A percentile compares a stretch with the other conserved stretches of the same genome.
These are phyloP conservation scores for Grallaria varia DNA, from an alignment of 2,113 vertebrate genomes.

Conservation along the genomic window DNA sequence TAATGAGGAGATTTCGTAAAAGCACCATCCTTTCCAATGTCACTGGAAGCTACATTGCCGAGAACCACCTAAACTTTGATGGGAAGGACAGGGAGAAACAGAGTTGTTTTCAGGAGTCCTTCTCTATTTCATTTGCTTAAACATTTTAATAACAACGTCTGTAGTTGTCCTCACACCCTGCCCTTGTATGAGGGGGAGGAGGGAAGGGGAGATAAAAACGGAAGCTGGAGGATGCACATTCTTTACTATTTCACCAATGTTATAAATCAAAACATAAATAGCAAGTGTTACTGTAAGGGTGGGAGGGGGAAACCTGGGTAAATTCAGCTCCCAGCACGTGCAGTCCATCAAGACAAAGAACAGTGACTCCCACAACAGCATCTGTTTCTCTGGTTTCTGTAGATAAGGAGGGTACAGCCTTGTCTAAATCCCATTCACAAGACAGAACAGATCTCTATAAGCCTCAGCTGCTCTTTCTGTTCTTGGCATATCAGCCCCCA, in stretches of 20 bases:
- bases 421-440: background rate
- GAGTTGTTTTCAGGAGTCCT: background rate
- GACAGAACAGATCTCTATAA: background rate
- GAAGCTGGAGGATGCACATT: background rate
- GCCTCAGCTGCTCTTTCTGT: background rate
- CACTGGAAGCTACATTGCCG: background rate
- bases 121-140: background rate
- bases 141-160: background rate
- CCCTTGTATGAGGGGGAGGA: background rate
- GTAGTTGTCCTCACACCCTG: background rate
- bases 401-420: background rate
- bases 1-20: background rate
- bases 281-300: conserved; percentile 9
- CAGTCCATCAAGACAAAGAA: background rate
- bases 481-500: background rate
- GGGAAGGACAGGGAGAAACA: background rate
- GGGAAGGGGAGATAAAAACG: background rate
- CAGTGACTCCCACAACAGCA: background rate
- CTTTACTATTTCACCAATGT: background rate
- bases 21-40: background rate
- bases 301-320: conserved; percentile 35
- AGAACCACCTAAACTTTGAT: background rate
- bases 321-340: background rate
- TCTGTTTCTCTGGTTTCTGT: background rate
- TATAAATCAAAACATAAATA: conserved; percentile 47